Conservation (phyloP, 2,888 invertebrate species). For the Drosophila niveifrons region DNA sequence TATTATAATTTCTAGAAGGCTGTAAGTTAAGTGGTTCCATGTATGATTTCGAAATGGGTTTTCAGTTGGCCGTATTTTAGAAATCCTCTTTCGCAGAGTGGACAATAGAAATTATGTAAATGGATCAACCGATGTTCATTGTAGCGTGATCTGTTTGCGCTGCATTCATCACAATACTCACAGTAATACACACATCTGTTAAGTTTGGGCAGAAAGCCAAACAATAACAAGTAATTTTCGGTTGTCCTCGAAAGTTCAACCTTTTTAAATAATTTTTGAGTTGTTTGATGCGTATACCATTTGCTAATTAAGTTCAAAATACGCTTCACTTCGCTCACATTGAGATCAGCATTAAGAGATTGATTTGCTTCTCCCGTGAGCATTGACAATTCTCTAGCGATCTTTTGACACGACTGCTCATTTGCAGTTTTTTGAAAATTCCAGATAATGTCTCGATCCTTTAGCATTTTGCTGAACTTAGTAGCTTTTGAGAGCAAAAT, state of each 20-base stretch:
- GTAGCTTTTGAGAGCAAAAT: slow-evolving; percentile 49
- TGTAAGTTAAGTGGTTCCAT: neutral
- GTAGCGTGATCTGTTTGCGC: slow-evolving; percentile 49
- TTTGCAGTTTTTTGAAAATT: slow-evolving; percentile 24
- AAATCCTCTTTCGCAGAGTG: slow-evolving; percentile 22
- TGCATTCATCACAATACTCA: slow-evolving; percentile 65
- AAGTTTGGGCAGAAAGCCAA: slow-evolving; percentile 64
- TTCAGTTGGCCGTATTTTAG: slow-evolving; percentile 8
- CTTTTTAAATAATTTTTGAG: slow-evolving; percentile 56
- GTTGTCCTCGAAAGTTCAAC: slow-evolving; percentile 17
- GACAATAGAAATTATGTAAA: slow-evolving; percentile 5
- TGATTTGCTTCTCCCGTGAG: slow-evolving; percentile 48
- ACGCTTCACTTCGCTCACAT: slow-evolving; percentile 58
- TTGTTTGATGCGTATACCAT: slow-evolving; percentile 58
- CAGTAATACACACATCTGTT: slow-evolving; percentile 58
- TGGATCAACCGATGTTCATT: slow-evolving; percentile 56
- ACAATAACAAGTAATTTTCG: slow-evolving; percentile 56
- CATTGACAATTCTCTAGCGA: slow-evolving; percentile 21
- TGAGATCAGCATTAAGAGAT: slow-evolving; percentile 22
- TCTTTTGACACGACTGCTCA: neutral
- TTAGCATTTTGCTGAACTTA: slow-evolving; percentile 51
- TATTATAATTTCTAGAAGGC: neutral
- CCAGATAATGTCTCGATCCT: slow-evolving; percentile 51
- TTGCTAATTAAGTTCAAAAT: slow-evolving; percentile 64
- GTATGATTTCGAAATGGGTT: slow-evolving; percentile 31